Evolutionary conservation across 1,140 invertebrate genomes (phyloP).

Genomic region (Coptotermes formosanus): DNA sequence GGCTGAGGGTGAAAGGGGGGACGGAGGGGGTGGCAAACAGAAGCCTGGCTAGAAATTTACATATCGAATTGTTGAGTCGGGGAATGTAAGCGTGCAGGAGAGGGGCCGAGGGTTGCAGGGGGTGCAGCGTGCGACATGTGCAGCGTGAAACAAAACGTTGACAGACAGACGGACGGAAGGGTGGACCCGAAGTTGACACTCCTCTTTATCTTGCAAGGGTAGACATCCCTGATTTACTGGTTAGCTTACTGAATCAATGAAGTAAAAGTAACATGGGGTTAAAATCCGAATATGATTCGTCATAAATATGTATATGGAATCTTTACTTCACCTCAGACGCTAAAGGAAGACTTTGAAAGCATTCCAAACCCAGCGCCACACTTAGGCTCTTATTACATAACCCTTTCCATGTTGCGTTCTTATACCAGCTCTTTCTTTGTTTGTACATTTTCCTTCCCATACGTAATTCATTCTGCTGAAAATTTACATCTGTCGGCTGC

Average conservation of each 20-base stretch:
- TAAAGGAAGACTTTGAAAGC: no score
- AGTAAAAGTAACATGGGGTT: background rate
- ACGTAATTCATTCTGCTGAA: no score
- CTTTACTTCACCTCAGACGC: no score
- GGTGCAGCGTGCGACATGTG: background rate
- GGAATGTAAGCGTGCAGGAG: background rate
- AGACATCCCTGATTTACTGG: background rate
- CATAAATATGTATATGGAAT: background rate
- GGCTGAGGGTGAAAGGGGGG: background rate
- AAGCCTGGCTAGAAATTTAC: background rate
- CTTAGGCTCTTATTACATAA: no score
- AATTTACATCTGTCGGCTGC: no score
- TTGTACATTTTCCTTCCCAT: no score
- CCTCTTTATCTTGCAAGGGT: background rate
- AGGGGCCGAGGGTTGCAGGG: no score
- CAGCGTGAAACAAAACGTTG: background rate
- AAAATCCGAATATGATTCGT: background rate
- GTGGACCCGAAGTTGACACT: background rate
- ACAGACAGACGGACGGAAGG: background rate
- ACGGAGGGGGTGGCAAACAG: background rate
- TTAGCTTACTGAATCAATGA: background rate
- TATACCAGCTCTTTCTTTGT: no score
- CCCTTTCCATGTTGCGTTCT: no score
- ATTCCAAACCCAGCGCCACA: no score
- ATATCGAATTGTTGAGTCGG: conserved; percentile 11